Conservation (phyloP, 2,113 vertebrate genomes). For the Lanius ludovicianus region DNA sequence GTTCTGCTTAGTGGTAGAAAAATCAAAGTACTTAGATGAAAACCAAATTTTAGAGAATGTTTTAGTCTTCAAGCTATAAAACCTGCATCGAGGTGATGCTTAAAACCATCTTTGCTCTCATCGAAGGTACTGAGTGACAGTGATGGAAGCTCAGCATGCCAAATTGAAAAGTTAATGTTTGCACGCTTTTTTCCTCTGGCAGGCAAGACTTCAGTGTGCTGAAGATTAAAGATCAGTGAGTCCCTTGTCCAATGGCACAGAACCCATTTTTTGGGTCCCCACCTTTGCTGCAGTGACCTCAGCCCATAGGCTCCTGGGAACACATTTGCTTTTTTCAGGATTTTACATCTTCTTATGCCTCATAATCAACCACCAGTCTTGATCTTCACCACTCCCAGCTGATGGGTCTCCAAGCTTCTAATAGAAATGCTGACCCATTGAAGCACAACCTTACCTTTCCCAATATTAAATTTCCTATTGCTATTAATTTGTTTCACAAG, state of each 20-base stretch:
- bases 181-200: neutral
- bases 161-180: neutral
- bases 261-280: neutral
- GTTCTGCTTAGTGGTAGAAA: neutral
- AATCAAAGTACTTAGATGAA: neutral
- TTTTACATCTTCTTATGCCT: neutral
- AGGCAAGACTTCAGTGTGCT: neutral
- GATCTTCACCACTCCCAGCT: neutral
- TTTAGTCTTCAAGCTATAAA: neutral
- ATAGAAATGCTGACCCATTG: neutral
- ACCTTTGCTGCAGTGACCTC: neutral
- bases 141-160: fast-evolving
- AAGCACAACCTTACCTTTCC: neutral
- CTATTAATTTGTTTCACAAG: neutral
- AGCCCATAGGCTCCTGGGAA: neutral
- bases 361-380: neutral
- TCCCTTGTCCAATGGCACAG: neutral
- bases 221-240: neutral
- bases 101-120: neutral
- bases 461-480: neutral
- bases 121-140: neutral
- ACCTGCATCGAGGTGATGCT: neutral
- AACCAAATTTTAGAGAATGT: neutral
- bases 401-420: neutral
- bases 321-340: neutral